Base-by-base conservation (phyloP, 2,888 invertebrate genomes). In the Pterobdella sp. region DNA sequence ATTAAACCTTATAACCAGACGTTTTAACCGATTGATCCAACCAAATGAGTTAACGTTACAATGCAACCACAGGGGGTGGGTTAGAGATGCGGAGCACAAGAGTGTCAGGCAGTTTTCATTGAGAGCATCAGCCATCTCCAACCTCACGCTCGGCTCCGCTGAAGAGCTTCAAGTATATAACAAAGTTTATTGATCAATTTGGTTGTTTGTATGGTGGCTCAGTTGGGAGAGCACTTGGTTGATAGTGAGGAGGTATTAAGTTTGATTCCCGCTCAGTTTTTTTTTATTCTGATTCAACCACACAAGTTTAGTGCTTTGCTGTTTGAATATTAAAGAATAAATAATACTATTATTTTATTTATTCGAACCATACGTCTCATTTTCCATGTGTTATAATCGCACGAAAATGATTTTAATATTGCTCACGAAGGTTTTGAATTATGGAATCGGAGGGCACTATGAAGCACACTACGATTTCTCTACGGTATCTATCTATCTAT, bases 111-210 rank as follows among this genome's bases (percentile, higher is more conserved):
- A 87, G 29, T 88, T 97, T 63, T 90, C 91, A 72, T 88, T 87
- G 75, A 88, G 95, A 68, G 90, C 94, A 1, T 88, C 88, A 70
- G 89, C 91, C 81, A 89, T 96, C 88, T 93, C 94, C 0, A 91
- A 92, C 22, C 86, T 98, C 75, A 89, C 88, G 67, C 89, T 94
- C 87, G 85, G 86, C 14, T 91, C 94, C 0, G 96, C 97, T 0
- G 98, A 98, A 84, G 95, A 97, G 82, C 86, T 97, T 77, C 97
- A 97, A 86, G 84, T 85, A 10, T 73, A 70, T 32, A 34, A 3
- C 26, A 26, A 31, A 66, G 32, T n/a, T 1, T 66, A 14, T 7
- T 22, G 10, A 42, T 42, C 10, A 42, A 42, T 22, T 42, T 7
- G 49, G 22, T 14, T 14, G 22, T 42, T 42, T 14, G 22, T 42